Evolutionary conservation across 1,140 invertebrate species (phyloP).

Genomic region (Chymomyza costata): DNA sequence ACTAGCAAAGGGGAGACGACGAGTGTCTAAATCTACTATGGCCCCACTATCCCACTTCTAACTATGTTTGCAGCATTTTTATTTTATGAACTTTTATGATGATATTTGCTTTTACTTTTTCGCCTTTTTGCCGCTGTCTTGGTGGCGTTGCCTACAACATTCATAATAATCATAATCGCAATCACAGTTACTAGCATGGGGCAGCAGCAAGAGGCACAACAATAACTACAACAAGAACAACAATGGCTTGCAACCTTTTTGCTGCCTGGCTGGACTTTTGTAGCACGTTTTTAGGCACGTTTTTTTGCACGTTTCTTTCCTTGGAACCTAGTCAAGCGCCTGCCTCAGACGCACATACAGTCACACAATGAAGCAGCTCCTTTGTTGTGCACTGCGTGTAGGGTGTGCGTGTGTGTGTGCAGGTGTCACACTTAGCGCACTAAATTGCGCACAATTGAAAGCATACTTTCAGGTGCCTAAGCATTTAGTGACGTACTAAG

Average conservation of each 20-base stretch:
- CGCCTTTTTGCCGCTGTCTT: too few species aligned
- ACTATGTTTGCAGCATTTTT: slow-evolving; percentile 40
- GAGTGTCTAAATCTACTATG: too few species aligned
- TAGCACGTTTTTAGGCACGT: slow-evolving; percentile 38
- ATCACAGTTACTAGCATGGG: slow-evolving; percentile 6
- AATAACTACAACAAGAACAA: slow-evolving; percentile 5
- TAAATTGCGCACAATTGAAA: slow-evolving; percentile 70
- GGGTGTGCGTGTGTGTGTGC: too few species aligned
- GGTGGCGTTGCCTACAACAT: slow-evolving; percentile 57
- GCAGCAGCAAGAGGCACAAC: slow-evolving; percentile 13
- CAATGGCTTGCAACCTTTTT: slow-evolving; percentile 2
- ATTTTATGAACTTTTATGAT: slow-evolving; percentile 64
- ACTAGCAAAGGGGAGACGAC: too few species aligned
- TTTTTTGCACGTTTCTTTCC: slow-evolving; percentile 49
- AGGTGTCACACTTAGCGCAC: slow-evolving; percentile 38
- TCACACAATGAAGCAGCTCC: slow-evolving; percentile 6
- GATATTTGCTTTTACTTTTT: slow-evolving; percentile 43
- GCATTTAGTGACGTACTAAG: slow-evolving; percentile 44
- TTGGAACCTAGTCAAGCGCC: slow-evolving; percentile 57
- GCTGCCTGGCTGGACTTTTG: too few species aligned
- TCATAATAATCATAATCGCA: slow-evolving; percentile 71
- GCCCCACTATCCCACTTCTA: neutral
- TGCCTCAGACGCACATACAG: slow-evolving; percentile 21
- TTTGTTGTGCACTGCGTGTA: slow-evolving; percentile 44
- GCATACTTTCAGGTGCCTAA: slow-evolving; percentile 56